Conservation (phyloP, 2,888 invertebrate species). For the Rhabditoides inermis region DNA sequence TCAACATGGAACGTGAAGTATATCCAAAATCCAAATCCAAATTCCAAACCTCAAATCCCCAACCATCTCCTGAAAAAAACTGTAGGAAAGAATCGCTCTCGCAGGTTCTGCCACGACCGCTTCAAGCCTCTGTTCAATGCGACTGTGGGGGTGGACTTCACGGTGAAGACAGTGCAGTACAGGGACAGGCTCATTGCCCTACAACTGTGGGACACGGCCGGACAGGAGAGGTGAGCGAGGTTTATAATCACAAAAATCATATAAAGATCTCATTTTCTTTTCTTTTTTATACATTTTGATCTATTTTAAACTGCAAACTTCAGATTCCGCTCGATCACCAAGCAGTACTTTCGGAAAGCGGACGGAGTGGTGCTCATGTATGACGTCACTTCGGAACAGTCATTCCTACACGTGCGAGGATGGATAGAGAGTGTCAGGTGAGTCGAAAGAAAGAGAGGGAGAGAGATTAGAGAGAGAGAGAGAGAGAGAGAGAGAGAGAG, state of each 20-base stretch:
- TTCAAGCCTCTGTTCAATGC: conserved; percentile 58
- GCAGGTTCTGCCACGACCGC: conserved; percentile 56
- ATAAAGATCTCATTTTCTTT: neutral
- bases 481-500: too few relatives aligned
- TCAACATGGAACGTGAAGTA: too few relatives aligned
- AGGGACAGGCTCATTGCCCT: conserved; percentile 54
- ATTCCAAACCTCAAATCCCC: too few relatives aligned
- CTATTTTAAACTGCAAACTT: too few relatives aligned
- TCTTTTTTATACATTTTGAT: conserved; percentile 1
- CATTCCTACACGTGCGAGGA: conserved; percentile 57
- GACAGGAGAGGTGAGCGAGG: conserved; percentile 56
- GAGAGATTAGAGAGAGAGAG: too few relatives aligned
- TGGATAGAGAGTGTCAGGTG: conserved; percentile 54
- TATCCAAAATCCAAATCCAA: too few relatives aligned
- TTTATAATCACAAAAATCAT: neutral
- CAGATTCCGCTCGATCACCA: conserved; percentile 59
- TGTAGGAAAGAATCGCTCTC: neutral
- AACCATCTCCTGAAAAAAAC: too few relatives aligned
- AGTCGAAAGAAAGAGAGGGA: too few relatives aligned
- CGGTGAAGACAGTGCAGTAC: conserved; percentile 54
- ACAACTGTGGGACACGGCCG: conserved; percentile 60
- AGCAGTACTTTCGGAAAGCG: conserved; percentile 61
- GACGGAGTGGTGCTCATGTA: conserved; percentile 60
- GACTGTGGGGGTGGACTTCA: conserved; percentile 60
- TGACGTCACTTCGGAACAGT: conserved; percentile 58